phyloP scores from a whole-genome alignment of 2,797 vertebrate species.

The Centroberyx gerrardi region DNA sequence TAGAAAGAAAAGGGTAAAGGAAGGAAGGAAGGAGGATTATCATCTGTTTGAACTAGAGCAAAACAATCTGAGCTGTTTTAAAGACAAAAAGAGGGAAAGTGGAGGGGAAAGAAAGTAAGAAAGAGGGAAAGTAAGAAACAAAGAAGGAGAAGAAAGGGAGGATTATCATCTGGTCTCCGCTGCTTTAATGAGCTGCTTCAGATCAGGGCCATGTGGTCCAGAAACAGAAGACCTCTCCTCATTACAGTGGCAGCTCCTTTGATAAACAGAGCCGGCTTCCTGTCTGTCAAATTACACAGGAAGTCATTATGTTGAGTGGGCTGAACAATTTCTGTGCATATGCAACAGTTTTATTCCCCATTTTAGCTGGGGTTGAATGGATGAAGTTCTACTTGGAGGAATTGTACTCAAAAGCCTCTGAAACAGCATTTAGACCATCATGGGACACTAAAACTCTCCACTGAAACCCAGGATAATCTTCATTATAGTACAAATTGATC shows the following conservation, averaged over 20 bases:
- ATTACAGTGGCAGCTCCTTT: conserved; percentile 7
- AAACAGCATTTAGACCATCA: too few relatives aligned
- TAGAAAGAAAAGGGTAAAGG: not conserved
- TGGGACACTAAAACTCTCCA: too few relatives aligned
- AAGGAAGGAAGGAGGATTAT: not conserved
- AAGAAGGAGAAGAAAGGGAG: too few relatives aligned
- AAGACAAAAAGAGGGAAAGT: too few relatives aligned
- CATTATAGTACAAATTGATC: too few relatives aligned
- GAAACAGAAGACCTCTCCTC: not conserved
- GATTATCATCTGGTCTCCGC: not conserved
- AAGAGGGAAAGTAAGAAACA: too few relatives aligned
- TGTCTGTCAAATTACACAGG: conserved; percentile 14
- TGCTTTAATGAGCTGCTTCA: conserved; percentile 4
- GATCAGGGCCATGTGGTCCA: conserved; percentile 8
- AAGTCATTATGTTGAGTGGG: conserved; percentile 9
- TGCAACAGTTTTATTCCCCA: not conserved
- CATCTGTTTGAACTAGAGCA: not conserved
- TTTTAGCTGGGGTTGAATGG: too few relatives aligned
- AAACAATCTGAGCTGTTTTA: too few relatives aligned
- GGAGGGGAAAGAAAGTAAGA: too few relatives aligned
- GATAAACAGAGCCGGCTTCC: conserved; percentile 28
- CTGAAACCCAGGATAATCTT: too few relatives aligned
- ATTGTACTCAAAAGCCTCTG: too few relatives aligned
- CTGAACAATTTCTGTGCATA: not conserved
- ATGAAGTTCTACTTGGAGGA: too few relatives aligned